Evolutionary conservation across 37 sponge, comb jelly and placozoan genomes (phyloP), one percentile per base, ranked within the genome.

Genomic region (Lycopodina hypogea): DNA sequence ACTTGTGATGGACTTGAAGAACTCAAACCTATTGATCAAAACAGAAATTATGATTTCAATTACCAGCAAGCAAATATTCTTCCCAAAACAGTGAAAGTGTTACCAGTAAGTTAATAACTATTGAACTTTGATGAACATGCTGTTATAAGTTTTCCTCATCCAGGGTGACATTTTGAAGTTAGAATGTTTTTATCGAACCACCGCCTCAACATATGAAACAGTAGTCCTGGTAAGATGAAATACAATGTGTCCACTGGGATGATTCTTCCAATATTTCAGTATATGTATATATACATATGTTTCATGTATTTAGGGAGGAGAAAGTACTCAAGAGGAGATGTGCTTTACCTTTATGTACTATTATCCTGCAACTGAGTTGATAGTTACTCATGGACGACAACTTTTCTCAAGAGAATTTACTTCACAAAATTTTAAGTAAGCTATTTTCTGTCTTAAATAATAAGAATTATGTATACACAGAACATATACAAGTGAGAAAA

Each of bases 291-390:
- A 14, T 4, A 19, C 3, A 58, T 58, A 6, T 3, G 3, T 18
- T 21, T 58, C 21, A 58, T 58, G 59, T 26, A 58, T 58, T 24
- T 58, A 58, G 59, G 59, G 59, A 18, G 59, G 59, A 58, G 59
- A 58, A 14, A 58, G 59, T 14, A 58, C 59, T 8, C 26, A 3
- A 58, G 59, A 58, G 4, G 59, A 58, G 14, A 58, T 58, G 59
- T 58, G 59, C 26, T 24, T 58, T 58, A 18, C 26, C 26, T 58
- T 58, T 58, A 4, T 58, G 48, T 45, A 45, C 48, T 45, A 45
- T 45, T 45, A 45, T 45, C 48, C 48, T 45, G 48, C 4, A 9
- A 45, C 48, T 4, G 48, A 45, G 4, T 9, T 45, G 9, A 45
- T 9, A 12, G 4, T 12, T 45, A 12, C 8, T 45, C 9, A 4